Evolutionary conservation across 2,113 vertebrate genomes (phyloP).

Genomic region (Tupaia chinensis): DNA sequence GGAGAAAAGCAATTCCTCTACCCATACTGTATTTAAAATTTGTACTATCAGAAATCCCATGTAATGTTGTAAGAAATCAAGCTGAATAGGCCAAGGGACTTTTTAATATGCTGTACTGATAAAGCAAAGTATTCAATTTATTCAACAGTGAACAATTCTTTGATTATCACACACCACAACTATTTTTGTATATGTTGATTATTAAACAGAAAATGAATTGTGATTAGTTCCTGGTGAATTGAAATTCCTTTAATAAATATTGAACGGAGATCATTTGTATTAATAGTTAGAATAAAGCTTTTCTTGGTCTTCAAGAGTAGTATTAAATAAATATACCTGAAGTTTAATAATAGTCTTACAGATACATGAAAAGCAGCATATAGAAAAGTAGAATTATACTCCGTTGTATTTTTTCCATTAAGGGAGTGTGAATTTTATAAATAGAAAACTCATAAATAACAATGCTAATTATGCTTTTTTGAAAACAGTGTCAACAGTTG

Average conservation of each 20-base stretch:
- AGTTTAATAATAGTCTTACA: slow-evolving; percentile 76
- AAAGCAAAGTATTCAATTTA: slow-evolving; percentile 88
- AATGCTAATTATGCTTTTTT: neutral
- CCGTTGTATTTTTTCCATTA: slow-evolving; percentile 35
- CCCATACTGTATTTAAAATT: slow-evolving; percentile 78
- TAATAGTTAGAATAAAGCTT: slow-evolving; percentile 74
- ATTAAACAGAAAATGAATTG: slow-evolving; percentile 86
- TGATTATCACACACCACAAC: slow-evolving; percentile 87
- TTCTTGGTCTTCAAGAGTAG: slow-evolving; percentile 62
- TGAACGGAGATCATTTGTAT: slow-evolving; percentile 80
- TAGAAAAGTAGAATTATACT: slow-evolving; percentile 62
- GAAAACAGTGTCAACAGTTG: slow-evolving; percentile 9
- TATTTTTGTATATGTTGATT: slow-evolving; percentile 84
- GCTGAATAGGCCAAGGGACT: slow-evolving; percentile 86
- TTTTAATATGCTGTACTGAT: slow-evolving; percentile 86
- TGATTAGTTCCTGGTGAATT: slow-evolving; percentile 87
- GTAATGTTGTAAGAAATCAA: slow-evolving; percentile 86
- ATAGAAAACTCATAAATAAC: slow-evolving; percentile 41
- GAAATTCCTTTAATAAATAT: slow-evolving; percentile 84
- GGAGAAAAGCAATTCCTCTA: slow-evolving; percentile 74
- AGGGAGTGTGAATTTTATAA: neutral
- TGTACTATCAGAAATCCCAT: slow-evolving; percentile 74
- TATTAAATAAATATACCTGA: slow-evolving; percentile 71
- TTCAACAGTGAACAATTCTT: slow-evolving; percentile 86
- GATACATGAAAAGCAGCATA: slow-evolving; percentile 73